phyloP scores from a whole-genome alignment of 2,888 invertebrate species.

The Cybosia mesomella region DNA sequence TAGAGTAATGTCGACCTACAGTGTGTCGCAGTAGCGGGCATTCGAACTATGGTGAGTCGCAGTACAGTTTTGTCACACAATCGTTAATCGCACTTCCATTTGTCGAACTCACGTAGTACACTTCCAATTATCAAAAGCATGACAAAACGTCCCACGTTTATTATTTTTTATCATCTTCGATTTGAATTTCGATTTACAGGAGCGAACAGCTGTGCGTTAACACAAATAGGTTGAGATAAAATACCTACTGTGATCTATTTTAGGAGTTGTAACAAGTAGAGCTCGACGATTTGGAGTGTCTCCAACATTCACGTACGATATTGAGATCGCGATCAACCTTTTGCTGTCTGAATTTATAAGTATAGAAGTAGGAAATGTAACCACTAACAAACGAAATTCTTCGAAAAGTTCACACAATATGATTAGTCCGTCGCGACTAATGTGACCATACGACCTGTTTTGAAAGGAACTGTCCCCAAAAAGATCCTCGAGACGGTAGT shows the following conservation, averaged over 20 bases:
- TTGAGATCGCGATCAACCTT: conserved; percentile 58
- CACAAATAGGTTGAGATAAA: conserved; percentile 73
- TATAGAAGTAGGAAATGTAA: conserved; percentile 30
- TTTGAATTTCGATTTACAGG: conserved; percentile 57
- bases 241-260: conserved; percentile 76
- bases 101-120: too few relatives aligned
- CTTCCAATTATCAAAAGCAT: conserved; percentile 20
- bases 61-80: too few relatives aligned
- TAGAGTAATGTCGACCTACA: too few relatives aligned
- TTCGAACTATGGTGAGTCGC: too few relatives aligned
- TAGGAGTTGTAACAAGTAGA: conserved; percentile 73
- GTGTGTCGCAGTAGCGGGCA: too few relatives aligned
- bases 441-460: not conserved
- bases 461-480: not conserved
- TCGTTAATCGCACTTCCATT: too few relatives aligned
- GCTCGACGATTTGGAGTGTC: conserved; percentile 77
- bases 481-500: too few relatives aligned
- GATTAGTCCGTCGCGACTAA: too few relatives aligned
- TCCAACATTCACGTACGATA: conserved; percentile 73
- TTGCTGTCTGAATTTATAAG: conserved; percentile 51
- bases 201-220: conserved; percentile 65
- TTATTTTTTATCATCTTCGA: conserved; percentile 28
- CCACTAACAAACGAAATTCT: conserved; percentile 8
- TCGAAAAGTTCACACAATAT: not conserved
- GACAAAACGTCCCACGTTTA: conserved; percentile 22